A percentile compares a stretch with the other conserved stretches of the same genome.
These are phyloP conservation scores for Gryon sp. DNA, from an alignment of 1,140 invertebrate genomes.

Conservation along the genomic window DNA sequence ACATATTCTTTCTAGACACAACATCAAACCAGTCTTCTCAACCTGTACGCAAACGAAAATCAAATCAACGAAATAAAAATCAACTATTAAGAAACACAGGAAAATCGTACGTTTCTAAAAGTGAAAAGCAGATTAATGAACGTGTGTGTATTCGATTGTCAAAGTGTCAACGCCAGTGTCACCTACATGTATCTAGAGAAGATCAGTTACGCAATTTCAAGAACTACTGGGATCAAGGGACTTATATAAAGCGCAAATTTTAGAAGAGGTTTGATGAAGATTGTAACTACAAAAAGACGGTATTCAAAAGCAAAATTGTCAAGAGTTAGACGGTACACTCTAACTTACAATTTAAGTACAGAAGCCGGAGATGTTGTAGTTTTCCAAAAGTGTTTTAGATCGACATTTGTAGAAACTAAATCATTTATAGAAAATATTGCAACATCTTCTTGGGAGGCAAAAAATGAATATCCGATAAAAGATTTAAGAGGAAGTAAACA, in stretches of 20 bases:
- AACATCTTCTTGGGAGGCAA: background rate
- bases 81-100: too few relatives aligned
- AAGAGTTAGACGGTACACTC: constrained; percentile 1
- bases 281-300: too few relatives aligned
- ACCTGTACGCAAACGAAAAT: too few relatives aligned
- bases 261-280: background rate
- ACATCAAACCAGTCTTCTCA: too few relatives aligned
- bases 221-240: background rate
- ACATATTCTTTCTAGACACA: too few relatives aligned
- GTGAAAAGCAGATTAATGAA: too few relatives aligned
- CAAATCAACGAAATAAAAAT: too few relatives aligned
- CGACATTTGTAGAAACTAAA: constrained; percentile 8
- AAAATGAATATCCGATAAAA: background rate
- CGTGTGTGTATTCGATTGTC: too few relatives aligned
- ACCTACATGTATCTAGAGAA: too few relatives aligned
- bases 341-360: constrained; percentile 3
- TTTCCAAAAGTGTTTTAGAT: constrained; percentile 10
- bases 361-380: constrained; percentile 1
- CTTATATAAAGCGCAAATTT: background rate
- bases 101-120: too few relatives aligned
- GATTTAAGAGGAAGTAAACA: constrained; percentile 6
- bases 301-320: background rate
- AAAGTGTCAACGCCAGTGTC: too few relatives aligned
- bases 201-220: background rate
- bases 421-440: constrained; percentile 9